Base-by-base conservation (phyloP, 1,140 invertebrate genomes). In the Sinonovacula constricta region DNA sequence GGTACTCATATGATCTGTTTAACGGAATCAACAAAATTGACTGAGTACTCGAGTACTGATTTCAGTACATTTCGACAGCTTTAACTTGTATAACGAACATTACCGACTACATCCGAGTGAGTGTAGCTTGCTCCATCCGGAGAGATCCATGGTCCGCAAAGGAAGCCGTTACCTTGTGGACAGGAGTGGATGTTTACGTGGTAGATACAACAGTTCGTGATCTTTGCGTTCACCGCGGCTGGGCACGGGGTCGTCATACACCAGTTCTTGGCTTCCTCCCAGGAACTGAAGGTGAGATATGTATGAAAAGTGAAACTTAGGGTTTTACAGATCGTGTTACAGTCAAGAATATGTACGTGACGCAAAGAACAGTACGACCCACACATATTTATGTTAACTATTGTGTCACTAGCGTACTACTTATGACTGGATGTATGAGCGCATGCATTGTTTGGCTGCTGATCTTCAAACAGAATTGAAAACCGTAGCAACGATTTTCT, bases 121-220 rank as follows among this genome's bases (percentile, higher is more conserved):
- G 86, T 88, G 74, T 82, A 86, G 24, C 83, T 82, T n/a, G 80
- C 33, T 24, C 87, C 87, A 45, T 59, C 49, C 5, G 82, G 51
- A 4, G 81, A 78, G 18, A 88, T 83, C 87, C 86, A 88, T 1
- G 87, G 87, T 15, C 86, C 86, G 72, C 87, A 88, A 10, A 88
- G 53, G n/a, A 81, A 79, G 0, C 7, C 54, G n/a, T 84, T 74
- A n/a, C n/a, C n/a, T 10, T 83, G 68, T 1, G 87, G 87, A 72
- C 87, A 88, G 3, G 83, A 85, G 69, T 88, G 87, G 14, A 87
- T 82, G 65, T 88, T 88, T 22, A 86, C 86, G 53, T 88, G 87
- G 60, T 87, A 75, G 12, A 88, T 45, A 81, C 87, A 88, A 34
- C 87, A 88, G 74, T 88, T 85, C 34, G 39, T 75, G n/a, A 24